phyloP scores from a whole-genome alignment of 2,113 vertebrate genomes.

The cat (Felis catus) region F.catus_Fca126_mat1.0 CM031419.1:50930501-50931000 shows the following conservation, averaged over 20 bases:
- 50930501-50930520: not conserved
- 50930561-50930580: not conserved
- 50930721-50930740: not conserved
- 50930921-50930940: not conserved
- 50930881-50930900: accelerated
- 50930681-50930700: not conserved
- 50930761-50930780: not conserved
- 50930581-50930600: not conserved
- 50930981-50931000: not conserved
- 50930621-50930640: not conserved
- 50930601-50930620: not conserved
- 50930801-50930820: not conserved
- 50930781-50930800: not conserved
- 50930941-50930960: not conserved
- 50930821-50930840: not conserved
- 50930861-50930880: not conserved
- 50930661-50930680: not conserved
- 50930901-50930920: not conserved
- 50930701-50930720: not conserved
- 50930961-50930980: not conserved
- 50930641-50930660: not conserved
- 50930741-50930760: not conserved
- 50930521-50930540: not conserved
- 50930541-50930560: not conserved
- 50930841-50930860: not conserved